A percentile compares a stretch with the other conserved stretches of the same genome.
Evolutionary conservation across 2,113 vertebrate species (phyloP).

Genomic region (Melanostigma gelatinosum): DNA sequence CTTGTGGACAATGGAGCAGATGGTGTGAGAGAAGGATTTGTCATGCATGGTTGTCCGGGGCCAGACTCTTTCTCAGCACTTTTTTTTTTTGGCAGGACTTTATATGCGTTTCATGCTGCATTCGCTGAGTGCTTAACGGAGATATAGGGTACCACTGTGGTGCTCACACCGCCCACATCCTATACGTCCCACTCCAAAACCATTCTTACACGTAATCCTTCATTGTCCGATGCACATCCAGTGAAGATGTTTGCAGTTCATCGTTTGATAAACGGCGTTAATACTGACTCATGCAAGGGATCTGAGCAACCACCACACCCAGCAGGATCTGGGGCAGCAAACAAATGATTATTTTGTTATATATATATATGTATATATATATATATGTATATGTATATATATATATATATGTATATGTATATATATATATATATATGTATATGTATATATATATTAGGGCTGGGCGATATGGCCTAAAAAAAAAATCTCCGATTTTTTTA

Average conservation of each 20-base stretch:
- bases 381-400: too few relatives aligned
- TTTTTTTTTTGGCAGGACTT: conserved; percentile 70
- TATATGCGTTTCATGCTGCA: conserved; percentile 67
- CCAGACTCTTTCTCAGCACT: conserved; percentile 72
- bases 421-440: too few relatives aligned
- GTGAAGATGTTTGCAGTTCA: conserved; percentile 9
- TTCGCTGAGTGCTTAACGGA: conserved; percentile 58
- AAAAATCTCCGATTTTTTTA: too few relatives aligned
- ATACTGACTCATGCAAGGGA: conserved; percentile 9
- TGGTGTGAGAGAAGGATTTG: conserved; percentile 78
- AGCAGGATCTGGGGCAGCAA: conserved; percentile 2
- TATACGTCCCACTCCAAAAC: conserved; percentile 34
- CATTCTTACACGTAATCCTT: conserved; percentile 47
- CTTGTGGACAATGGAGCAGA: conserved; percentile 77
- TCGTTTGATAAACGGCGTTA: conserved; percentile 24
- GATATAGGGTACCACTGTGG: conserved; percentile 47
- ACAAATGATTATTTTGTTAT: neutral
- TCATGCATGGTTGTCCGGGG: conserved; percentile 72
- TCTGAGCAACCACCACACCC: neutral
- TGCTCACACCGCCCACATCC: conserved; percentile 19
- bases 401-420: too few relatives aligned
- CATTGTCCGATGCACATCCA: conserved; percentile 30
- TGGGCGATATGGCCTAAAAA: too few relatives aligned
- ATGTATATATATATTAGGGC: too few relatives aligned
- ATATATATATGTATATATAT: too few relatives aligned